phyloP scores from a whole-genome alignment of 2,888 invertebrate genomes.

The Pristionchus arcanus region DNA sequence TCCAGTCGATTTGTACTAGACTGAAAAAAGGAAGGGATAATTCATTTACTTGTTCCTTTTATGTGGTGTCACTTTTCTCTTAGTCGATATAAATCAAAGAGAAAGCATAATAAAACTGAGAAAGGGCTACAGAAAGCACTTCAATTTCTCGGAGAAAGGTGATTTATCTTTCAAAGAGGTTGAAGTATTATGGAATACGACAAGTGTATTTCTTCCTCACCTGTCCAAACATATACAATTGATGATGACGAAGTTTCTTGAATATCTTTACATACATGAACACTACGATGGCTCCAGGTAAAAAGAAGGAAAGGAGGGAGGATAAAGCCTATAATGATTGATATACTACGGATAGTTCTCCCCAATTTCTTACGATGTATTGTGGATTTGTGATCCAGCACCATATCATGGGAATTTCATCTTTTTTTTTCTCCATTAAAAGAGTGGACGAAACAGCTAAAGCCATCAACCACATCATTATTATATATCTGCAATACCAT shows the following conservation, averaged over 20 bases:
- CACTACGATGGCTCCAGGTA: constrained; percentile 71
- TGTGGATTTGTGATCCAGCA: constrained; percentile 75
- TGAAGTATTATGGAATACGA: neutral
- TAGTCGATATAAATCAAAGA: neutral
- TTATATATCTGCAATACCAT: constrained; percentile 44
- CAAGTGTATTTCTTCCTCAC: neutral
- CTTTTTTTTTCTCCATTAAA: constrained; percentile 65
- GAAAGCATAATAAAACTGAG: neutral
- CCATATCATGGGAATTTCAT: constrained; percentile 55
- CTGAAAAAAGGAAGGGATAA: constrained; percentile 8
- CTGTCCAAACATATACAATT: constrained; percentile 72
- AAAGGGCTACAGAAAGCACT: neutral
- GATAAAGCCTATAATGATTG: constrained; percentile 62
- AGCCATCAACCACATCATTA: constrained; percentile 70
- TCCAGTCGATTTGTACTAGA: constrained; percentile 28
- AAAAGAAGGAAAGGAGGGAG: constrained; percentile 71
- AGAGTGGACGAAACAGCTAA: constrained; percentile 67
- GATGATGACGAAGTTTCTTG: constrained; percentile 69
- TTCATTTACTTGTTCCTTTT: neutral
- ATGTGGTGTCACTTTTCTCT: neutral
- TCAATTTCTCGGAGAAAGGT: neutral
- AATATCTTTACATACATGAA: constrained; percentile 73
- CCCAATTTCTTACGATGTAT: constrained; percentile 63
- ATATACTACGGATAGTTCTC: neutral
- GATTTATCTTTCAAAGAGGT: neutral